These are phyloP conservation scores for Plusia festucae DNA, from an alignment of 2,888 invertebrate species.

Conservation along the genomic window DNA sequence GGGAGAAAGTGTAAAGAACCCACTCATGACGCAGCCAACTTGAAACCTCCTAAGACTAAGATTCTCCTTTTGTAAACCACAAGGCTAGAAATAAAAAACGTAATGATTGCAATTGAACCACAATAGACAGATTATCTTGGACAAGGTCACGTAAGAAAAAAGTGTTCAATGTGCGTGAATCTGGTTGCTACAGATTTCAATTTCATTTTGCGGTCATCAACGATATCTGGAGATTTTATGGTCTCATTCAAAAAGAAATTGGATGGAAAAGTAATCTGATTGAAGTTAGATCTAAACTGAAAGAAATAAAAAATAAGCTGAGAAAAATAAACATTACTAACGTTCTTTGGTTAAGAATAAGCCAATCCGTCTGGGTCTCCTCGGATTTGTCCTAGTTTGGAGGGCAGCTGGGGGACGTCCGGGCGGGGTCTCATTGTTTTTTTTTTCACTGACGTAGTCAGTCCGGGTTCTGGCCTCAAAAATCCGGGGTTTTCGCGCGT, in stretches of 20 bases:
- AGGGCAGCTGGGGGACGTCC: too few species aligned
- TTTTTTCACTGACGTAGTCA: too few species aligned
- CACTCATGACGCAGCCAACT: constrained; percentile 25
- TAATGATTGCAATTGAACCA: constrained; percentile 44
- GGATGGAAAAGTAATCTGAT: constrained; percentile 2
- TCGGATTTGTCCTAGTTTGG: too few species aligned
- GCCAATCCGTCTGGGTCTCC: too few species aligned
- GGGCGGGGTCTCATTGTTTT: too few species aligned
- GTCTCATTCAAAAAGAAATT: constrained; percentile 19
- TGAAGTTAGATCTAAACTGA: constrained; percentile 14
- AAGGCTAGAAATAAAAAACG: constrained; percentile 39
- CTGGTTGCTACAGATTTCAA: constrained; percentile 53
- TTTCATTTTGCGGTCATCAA: constrained; percentile 56
- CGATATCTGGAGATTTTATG: constrained; percentile 16
- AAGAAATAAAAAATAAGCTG: neutral
- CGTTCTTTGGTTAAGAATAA: neutral
- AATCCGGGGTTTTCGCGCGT: too few species aligned
- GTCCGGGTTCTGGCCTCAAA: too few species aligned
- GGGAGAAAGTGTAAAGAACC: constrained; percentile 13
- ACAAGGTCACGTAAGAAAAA: constrained; percentile 58
- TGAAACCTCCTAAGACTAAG: neutral
- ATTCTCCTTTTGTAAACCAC: constrained; percentile 31
- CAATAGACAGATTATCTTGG: constrained; percentile 40
- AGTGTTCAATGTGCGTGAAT: constrained; percentile 46
- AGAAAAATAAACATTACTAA: neutral